Conservation (phyloP, 2,797 vertebrate species). For the Crocodylus rhombifer region DNA sequence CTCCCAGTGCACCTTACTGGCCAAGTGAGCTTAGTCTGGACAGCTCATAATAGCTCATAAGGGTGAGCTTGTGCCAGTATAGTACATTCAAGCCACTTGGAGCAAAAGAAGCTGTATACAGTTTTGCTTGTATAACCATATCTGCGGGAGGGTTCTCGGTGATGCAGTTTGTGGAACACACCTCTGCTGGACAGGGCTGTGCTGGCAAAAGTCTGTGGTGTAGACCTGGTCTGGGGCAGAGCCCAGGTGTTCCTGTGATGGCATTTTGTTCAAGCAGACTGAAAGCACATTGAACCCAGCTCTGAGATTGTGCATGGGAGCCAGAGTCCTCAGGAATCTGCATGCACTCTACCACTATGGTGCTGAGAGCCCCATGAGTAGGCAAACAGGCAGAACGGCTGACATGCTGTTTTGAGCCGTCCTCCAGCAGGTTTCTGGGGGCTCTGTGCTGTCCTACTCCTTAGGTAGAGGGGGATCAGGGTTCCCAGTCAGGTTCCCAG, state of each 20-base stretch:
- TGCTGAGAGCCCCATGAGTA: neutral
- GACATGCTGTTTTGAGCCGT: rapidly evolving
- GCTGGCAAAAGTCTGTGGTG: neutral
- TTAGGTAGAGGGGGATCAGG: rapidly evolving
- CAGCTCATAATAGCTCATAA: no score
- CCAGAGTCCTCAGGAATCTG: rapidly evolving
- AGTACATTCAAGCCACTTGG: no score
- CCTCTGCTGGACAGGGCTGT: neutral
- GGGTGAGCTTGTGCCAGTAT: no score
- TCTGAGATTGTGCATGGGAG: neutral
- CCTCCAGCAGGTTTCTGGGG: rapidly evolving
- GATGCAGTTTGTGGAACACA: no score
- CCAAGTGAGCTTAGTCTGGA: no score
- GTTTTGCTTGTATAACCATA: no score
- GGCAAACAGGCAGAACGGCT: neutral
- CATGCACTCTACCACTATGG: rapidly evolving
- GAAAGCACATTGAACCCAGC: neutral
- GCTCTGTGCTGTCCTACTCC: neutral
- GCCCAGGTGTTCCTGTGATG: no score
- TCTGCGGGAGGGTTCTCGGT: no score
- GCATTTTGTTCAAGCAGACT: neutral
- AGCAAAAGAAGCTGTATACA: no score
- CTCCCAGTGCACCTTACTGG: no score
- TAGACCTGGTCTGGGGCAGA: neutral
- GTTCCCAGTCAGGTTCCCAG: neutral